Evolutionary conservation across 1,140 invertebrate genomes (phyloP), one percentile per base, ranked within the genome.

Genomic region (Scaptodrosophila lebanonensis): DNA sequence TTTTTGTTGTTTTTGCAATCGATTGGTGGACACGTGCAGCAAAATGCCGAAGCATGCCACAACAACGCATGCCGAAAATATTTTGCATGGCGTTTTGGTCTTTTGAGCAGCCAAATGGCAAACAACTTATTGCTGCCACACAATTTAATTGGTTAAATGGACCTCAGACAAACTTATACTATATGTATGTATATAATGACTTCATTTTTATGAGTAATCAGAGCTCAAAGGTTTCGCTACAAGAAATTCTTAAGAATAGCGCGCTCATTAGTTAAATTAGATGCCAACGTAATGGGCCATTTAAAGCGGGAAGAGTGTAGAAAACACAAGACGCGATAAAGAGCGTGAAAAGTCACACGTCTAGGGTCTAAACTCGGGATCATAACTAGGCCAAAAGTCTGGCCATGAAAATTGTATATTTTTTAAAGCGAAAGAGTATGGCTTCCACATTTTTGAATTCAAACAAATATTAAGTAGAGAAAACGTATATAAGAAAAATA

Each of bases 11-110:
- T 71, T 72, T 68, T 48, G 68, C 75, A 18, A 67, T 72, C 63
- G 68, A 77, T 79, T 54, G 73, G 27, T 48, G 53, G 64, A 60
- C 73, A 77, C 73, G 73, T 77, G 73, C 73, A 77, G 73, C 73
- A 77, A 79, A 73, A 79, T 79, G 75, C 73, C 73, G 68, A 47
- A 20, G 52, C n/a, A n/a, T n/a, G n/a, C n/a, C n/a, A n/a, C 42
- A 18, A 54, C 43, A 25, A 54, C 61, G 53, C 73, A 79, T 79
- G 61, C 73, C 73, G 43, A 61, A 73, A 75, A 82, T 79, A 42
- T 35, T 53, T 82, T 47, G 42, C 35, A 56, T 13, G 60, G 45
- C 32, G 12, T 33, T 33, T 33, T 33, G 32, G 12, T 3, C 32
- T n/a, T n/a, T n/a, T 65, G 59, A 49, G 50, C 50, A 52, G 42